Evolutionary conservation across 1,140 invertebrate genomes (phyloP).

Genomic region (Neodiprion lecontei): DNA sequence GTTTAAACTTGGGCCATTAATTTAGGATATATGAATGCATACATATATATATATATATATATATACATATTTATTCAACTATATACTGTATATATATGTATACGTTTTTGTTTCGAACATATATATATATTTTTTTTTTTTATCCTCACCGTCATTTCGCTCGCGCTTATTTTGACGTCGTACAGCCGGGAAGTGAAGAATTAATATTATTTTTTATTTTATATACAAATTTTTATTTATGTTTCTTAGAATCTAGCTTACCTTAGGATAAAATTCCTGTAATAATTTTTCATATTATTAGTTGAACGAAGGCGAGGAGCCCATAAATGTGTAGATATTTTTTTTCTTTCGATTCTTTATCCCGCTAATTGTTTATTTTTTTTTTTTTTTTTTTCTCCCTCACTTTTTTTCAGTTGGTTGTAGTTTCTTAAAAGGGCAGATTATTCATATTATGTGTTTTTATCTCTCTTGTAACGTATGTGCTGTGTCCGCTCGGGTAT

Average conservation of each 20-base stretch:
- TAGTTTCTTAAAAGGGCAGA: neutral
- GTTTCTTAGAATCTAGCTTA: neutral
- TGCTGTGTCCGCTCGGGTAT: slow-evolving; percentile 30
- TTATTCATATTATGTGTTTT: slow-evolving; percentile 9
- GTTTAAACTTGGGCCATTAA: neutral
- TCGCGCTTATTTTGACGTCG: neutral
- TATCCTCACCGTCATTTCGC: neutral
- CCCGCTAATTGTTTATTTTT: neutral
- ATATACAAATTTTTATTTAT: neutral
- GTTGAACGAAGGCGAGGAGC: too few species aligned
- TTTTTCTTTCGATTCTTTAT: neutral
- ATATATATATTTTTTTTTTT: neutral
- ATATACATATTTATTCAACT: neutral
- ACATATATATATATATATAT: neutral
- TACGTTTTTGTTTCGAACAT: neutral
- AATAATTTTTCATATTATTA: neutral
- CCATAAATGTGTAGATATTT: neutral
- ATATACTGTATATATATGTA: neutral
- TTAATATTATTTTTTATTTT: neutral
- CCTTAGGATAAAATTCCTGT: neutral
- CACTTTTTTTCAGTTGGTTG: neutral
- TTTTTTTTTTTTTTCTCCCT: neutral
- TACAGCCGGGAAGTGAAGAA: neutral
- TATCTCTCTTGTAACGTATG: slow-evolving; percentile 16
- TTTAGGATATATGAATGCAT: neutral